These are phyloP conservation scores for Lordiphosa andalusiaca DNA, from an alignment of 2,888 invertebrate genomes.

Conservation along the genomic window DNA sequence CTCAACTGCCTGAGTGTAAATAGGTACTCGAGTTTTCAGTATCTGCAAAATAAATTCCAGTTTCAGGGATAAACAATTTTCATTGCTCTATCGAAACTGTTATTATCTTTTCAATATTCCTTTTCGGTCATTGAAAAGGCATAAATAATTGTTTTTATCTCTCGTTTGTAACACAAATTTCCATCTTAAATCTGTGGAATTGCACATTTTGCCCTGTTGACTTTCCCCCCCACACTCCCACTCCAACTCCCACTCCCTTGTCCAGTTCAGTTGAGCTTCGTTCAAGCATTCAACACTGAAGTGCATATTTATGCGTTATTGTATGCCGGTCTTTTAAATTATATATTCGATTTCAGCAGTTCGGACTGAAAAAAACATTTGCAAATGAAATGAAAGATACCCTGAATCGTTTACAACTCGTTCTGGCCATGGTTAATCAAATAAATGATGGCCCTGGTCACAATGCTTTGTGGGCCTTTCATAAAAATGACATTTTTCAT, in stretches of 20 bases:
- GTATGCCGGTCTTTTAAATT: slow-evolving; percentile 36
- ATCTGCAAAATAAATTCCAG: no score
- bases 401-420: slow-evolving; percentile 17
- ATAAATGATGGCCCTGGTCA: slow-evolving; percentile 45
- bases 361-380: slow-evolving; percentile 14
- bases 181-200: slow-evolving; percentile 11
- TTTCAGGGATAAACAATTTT: slow-evolving; percentile 3
- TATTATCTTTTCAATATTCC: neutral
- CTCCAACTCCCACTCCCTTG: no score
- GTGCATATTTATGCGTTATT: slow-evolving; percentile 25
- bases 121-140: slow-evolving; percentile 2
- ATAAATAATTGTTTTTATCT: slow-evolving; percentile 8
- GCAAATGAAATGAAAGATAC: slow-evolving; percentile 11
- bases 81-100: slow-evolving; percentile 1
- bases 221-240: neutral
- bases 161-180: slow-evolving; percentile 9
- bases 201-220: slow-evolving; percentile 11
- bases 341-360: slow-evolving; percentile 45
- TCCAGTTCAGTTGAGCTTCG: slow-evolving; percentile 4
- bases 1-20: no score
- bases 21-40: no score
- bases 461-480: slow-evolving; percentile 26
- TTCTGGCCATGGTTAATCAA: slow-evolving; percentile 47
- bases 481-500: slow-evolving; percentile 47
- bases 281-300: slow-evolving; percentile 9